A percentile compares a stretch with the other conserved stretches of the same genome.
These are phyloP conservation scores for Adineta ricciae DNA, from an alignment of 2,888 invertebrate genomes.

Conservation along the genomic window DNA sequence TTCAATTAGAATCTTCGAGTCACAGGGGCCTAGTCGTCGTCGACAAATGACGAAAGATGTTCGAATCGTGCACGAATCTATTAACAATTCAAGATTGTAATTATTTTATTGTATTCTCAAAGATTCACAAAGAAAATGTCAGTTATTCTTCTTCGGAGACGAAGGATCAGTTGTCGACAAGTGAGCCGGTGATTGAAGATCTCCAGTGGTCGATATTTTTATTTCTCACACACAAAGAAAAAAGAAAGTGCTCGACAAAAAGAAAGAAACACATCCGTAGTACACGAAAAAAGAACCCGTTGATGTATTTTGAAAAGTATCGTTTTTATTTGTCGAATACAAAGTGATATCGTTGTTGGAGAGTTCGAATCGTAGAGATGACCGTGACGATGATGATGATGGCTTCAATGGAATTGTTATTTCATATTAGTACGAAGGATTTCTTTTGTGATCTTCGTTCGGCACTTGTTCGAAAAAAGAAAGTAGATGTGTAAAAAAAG, in stretches of 20 bases:
- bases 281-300: neutral
- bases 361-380: too few species aligned
- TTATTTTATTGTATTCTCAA: too few species aligned
- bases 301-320: neutral
- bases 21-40: too few species aligned
- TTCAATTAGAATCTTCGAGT: too few species aligned
- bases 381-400: neutral
- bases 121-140: too few species aligned
- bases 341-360: neutral
- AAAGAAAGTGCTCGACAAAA: neutral
- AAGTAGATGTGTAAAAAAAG: neutral
- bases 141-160: too few species aligned
- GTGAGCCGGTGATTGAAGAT: neutral
- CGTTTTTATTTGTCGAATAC: neutral
- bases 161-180: too few species aligned
- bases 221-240: neutral
- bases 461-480: neutral
- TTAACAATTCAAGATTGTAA: too few species aligned
- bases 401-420: neutral
- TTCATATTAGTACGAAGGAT: neutral
- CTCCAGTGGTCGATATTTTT: neutral
- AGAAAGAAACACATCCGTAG: neutral
- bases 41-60: too few species aligned
- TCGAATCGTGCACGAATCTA: too few species aligned
- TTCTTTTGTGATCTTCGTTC: neutral